Percentiles rank a stretch among this genome's conserved stretches.
phyloP scores from a whole-genome alignment of 2,888 invertebrate species.

The Pogonocherus hispidulus region DNA sequence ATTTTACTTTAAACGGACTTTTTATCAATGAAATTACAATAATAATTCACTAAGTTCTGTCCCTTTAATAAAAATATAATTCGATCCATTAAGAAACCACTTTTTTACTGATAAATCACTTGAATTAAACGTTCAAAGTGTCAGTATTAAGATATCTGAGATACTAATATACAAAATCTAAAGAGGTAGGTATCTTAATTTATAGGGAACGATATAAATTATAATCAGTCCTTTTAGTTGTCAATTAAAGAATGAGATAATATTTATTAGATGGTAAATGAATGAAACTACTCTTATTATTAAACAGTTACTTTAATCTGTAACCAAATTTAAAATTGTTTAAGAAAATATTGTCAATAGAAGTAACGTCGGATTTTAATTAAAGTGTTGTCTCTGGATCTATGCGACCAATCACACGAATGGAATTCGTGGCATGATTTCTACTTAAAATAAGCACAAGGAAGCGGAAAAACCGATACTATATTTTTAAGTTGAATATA shows the following conservation, averaged over 20 bases:
- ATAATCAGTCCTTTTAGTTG: background rate
- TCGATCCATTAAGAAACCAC: background rate
- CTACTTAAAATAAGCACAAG: no score
- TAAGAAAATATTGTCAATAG: no score
- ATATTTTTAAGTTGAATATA: no score
- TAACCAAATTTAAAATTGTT: no score
- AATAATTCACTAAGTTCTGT: background rate
- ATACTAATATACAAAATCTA: background rate
- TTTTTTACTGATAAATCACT: background rate
- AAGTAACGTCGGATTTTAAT: no score
- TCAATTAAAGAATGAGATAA: background rate
- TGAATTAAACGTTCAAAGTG: background rate
- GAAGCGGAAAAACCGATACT: no score
- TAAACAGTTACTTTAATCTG: no score
- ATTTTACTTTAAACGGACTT: background rate
- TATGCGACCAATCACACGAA: no score
- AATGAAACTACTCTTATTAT: no score
- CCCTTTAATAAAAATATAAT: slow-evolving; percentile 1
- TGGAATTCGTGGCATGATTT: no score
- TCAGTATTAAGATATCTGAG: background rate
- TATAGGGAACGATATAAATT: background rate
- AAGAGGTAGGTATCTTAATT: background rate
- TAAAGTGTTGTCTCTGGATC: no score
- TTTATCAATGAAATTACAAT: background rate
- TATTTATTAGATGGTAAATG: no score